Base-by-base conservation (phyloP, 2,113 vertebrate species). In the Furnarius figulus region DNA sequence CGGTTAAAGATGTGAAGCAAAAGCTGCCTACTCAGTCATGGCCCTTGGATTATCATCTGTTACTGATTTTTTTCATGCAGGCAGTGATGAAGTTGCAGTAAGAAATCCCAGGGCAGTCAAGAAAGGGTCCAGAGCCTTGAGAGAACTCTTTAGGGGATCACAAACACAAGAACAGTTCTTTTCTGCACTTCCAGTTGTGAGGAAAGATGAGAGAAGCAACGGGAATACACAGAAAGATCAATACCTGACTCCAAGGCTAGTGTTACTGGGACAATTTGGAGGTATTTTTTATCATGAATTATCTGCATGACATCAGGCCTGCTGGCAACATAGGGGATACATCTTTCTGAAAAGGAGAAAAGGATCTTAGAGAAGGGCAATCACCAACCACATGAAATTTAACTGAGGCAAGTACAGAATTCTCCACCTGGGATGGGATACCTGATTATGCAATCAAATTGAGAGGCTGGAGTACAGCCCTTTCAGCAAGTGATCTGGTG, bases 301-400 rank as follows among this genome's bases (percentile, higher is more conserved):
- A 2, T 62, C 9, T 68, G 42, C 5, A 16, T 4, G 8, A 67
- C 9, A 52, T 5, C 2, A 30, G 31, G 10, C 10, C 8, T 16
- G 2, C 12, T 35, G 10, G 18, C 4, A 6, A 24, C 17, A 40
- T 23, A n/a, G 5, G 6, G 23, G 4, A 2, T 65, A 33, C 13
- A 17, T 13, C 8, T 80, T 37, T 62, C 25, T 28, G 22, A 72
- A 72, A 56, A 23, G 1, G 6, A n/a, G 2, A 46, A 73, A 82
- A 59, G 16, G 17, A 47, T 35, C 40, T 67, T 63, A 28, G 47
- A 7, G 19, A 7, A 42, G 8, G 8, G 24, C 15, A 31, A 50
- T 21, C 52, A 75, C 46, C 10, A 55, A 14, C 17, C 3, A 1
- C 3, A 8, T 6, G 18, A 76, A 85, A 80, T 55, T 61, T 50